Conservation (phyloP, 1,140 invertebrate species). For the Listronotus oregonensis region DNA sequence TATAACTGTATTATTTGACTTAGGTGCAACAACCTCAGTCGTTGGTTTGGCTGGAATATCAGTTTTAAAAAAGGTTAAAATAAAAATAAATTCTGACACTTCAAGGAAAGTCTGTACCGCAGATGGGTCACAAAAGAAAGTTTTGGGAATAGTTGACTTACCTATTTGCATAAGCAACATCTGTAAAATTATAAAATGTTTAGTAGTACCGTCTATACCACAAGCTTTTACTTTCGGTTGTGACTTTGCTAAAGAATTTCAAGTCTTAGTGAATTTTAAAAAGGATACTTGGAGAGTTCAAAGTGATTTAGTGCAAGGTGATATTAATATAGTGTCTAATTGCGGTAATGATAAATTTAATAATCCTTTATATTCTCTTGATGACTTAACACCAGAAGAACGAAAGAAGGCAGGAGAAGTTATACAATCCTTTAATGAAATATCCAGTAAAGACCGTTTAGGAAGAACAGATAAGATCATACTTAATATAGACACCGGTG, state of each 20-base stretch:
- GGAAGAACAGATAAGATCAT: conserved; percentile 11
- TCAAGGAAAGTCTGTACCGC: conserved; percentile 2
- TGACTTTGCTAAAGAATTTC: not conserved
- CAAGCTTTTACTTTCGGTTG: conserved; percentile 5
- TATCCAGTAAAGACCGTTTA: not conserved
- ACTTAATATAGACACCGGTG: conserved; percentile 14
- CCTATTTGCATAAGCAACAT: conserved; percentile 2
- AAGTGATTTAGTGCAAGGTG: too few species aligned
- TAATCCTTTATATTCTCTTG: not conserved
- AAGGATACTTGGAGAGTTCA: not conserved
- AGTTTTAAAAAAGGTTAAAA: conserved; percentile 9
- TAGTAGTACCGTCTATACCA: not conserved
- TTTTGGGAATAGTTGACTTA: conserved; percentile 3
- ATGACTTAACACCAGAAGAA: not conserved
- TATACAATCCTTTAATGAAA: too few species aligned
- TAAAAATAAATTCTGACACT: not conserved
- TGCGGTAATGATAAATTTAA: not conserved
- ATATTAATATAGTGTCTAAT: not conserved
- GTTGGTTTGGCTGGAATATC: conserved; percentile 11
- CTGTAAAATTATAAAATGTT: not conserved
- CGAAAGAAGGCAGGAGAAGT: not conserved
- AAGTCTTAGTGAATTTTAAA: not conserved
- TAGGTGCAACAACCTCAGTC: conserved; percentile 8
- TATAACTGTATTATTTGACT: conserved; percentile 10
- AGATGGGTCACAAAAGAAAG: conserved; percentile 6